Evolutionary conservation across 2,888 invertebrate species (phyloP), one percentile per base, ranked within the genome.

Genomic region (Scaptodrosophila latifasciaeformis): DNA sequence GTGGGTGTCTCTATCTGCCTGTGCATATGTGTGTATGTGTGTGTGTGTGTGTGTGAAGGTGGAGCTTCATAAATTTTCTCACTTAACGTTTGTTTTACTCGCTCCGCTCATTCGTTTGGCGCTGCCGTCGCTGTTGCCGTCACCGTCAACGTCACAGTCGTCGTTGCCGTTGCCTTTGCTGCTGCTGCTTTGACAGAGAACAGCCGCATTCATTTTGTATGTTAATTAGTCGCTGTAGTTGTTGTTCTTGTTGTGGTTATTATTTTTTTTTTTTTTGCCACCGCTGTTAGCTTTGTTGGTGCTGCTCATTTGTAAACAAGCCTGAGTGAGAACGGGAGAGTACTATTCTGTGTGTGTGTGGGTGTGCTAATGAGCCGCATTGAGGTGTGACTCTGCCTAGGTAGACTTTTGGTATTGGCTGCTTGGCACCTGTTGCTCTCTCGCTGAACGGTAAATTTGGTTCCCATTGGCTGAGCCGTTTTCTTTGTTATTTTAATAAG

Each of bases 41-140:
- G 47, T 63, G 59, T 63, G 59, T 69, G 64, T 21, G 67, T 62
- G 66, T 60, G 75, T 80, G 80, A 74, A 76, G 76, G 76, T 76
- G 76, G 76, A 76, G 76, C 75, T 72, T 72, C 75, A 61, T 70
- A 62, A 74, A 70, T 70, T 64, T 77, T 60, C 71, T 72, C 72
- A 78, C 76, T 71, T 69, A 62, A 58, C 68, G 59, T 27, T 18
- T 9, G 19, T 19, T 24, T 40, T 19, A 57, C 45, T 45, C 10
- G 15, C 37, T 13, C n/a, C 37, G 37, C 37, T 37, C 37, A 37
- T 3, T 24, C 37, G 45, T 34, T 45, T 44, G 15, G 30, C 42
- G 34, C 52, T 46, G 54, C 47, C 56, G 39, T 31, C 54, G 42
- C 57, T 58, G 53, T 37, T 47, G 48, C 51, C 56, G 49, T 10